Evolutionary conservation across 92 coral and sea anemone species (phyloP).

Genomic region (Isaurus tuberculatus): DNA sequence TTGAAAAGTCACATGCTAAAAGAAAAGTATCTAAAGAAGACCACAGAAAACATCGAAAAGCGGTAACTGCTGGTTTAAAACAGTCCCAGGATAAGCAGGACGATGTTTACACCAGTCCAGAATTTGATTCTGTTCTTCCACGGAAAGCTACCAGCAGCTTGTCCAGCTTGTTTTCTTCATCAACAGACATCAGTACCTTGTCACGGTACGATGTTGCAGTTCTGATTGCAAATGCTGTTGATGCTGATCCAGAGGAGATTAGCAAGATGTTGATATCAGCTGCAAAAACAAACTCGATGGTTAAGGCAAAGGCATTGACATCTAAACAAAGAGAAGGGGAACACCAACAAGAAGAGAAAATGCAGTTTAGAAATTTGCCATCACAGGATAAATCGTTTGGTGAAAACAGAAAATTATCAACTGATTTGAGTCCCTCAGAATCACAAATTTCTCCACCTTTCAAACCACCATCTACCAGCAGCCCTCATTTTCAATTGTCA

Average conservation of each 20-base stretch:
- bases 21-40: conserved; percentile 42
- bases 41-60: conserved; percentile 11
- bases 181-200: conserved; percentile 56
- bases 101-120: conserved; percentile 8
- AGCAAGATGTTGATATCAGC: conserved; percentile 68
- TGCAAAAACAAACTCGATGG: conserved; percentile 63
- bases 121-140: conserved; percentile 5
- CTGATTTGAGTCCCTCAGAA: conserved; percentile 6
- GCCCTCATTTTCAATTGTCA: conserved; percentile 66
- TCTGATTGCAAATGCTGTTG: conserved; percentile 79
- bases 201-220: conserved; percentile 62
- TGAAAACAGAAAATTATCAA: neutral
- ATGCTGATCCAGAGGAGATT: conserved; percentile 78
- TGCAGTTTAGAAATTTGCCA: neutral
- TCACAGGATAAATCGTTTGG: neutral
- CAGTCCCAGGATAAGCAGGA: neutral
- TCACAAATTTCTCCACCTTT: conserved; percentile 45
- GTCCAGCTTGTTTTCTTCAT: conserved; percentile 56
- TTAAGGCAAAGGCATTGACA: conserved; percentile 35
- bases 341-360: neutral
- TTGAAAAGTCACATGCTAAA: conserved; percentile 16
- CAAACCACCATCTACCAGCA: conserved; percentile 82
- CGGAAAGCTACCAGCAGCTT: conserved; percentile 34
- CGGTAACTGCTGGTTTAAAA: neutral
- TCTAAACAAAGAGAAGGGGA: conserved; percentile 30